Evolutionary conservation across 53 echinoderm and acorn worm genomes (phyloP), one percentile per base, ranked within the genome.

Genomic region (Crossaster papposus): DNA sequence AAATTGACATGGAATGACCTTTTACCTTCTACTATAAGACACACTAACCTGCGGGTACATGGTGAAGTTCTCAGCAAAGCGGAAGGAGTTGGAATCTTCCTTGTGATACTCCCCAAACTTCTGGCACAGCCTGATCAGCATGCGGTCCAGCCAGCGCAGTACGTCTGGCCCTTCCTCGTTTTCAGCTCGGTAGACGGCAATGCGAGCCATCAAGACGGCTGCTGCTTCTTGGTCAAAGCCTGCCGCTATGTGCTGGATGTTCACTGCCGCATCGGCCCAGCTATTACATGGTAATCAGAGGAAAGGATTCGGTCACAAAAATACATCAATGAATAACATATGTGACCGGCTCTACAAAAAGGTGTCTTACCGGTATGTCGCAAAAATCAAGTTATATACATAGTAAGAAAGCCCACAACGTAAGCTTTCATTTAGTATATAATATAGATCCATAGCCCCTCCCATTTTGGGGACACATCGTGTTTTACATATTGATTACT

Each of bases 81-180:
- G 91, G 80, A 97, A 97, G n/a, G 98, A 97, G 81, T 94, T 93
- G 0, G 98, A 91, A 77, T 97, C 95, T 29, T 97, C 98, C 91
- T 97, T 97, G 91, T 97, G 95, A 51, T 95, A 97, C 36, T 97
- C 98, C 9, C 98, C 98, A 95, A 97, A 97, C 93, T 97, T 97
- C 91, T 97, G 98, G 85, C 98, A 97, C 18, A 97, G 95, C 54
- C 98, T 79, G 54, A 97, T 97, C 38, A 97, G 94, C 94, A 94
- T 97, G 77, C 98, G 89, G 75, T 97, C 98, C 71, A 97, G 83
- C 98, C 98, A 97, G 31, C 98, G 89, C 64, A 97, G 83, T 23
- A 97, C 98, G 44, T 97, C 98, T 0, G 94, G 91, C 0, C 98
- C 98, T 79, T 97, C 98, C 85, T 97, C 98, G 55, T 94, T 95